These are phyloP conservation scores for Zygaena filipendulae DNA, from an alignment of 2,888 invertebrate species.

Conservation along the genomic window DNA sequence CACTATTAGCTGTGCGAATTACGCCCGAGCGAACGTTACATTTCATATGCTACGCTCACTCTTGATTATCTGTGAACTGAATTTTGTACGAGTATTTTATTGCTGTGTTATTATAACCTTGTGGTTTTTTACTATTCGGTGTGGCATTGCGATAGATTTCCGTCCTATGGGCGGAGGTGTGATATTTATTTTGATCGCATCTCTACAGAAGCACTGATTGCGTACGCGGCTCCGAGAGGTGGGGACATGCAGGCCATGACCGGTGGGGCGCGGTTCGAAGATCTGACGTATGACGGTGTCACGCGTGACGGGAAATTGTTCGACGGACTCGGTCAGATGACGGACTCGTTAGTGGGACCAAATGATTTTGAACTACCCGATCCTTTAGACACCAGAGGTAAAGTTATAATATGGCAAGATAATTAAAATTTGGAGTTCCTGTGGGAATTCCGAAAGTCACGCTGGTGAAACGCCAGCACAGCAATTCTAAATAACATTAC, in stretches of 20 bases:
- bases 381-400: slow-evolving; percentile 69
- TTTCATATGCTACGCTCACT: slow-evolving; percentile 5
- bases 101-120: too few relatives aligned
- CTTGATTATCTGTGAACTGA: too few relatives aligned
- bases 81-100: too few relatives aligned
- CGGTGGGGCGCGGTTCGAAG: slow-evolving; percentile 77
- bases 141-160: slow-evolving; percentile 14
- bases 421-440: too few relatives aligned
- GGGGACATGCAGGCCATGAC: slow-evolving; percentile 71
- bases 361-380: slow-evolving; percentile 72
- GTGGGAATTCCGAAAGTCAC: too few relatives aligned
- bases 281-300: slow-evolving; percentile 83
- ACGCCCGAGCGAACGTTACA: slow-evolving; percentile 20
- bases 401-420: too few relatives aligned
- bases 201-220: slow-evolving; percentile 72
- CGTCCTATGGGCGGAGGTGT: too few relatives aligned
- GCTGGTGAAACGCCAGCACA: slow-evolving; percentile 5
- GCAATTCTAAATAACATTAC: too few relatives aligned
- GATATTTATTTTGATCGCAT: slow-evolving; percentile 15
- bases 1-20: slow-evolving; percentile 30
- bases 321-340: slow-evolving; percentile 84
- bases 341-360: slow-evolving; percentile 78
- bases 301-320: slow-evolving; percentile 62
- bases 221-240: slow-evolving; percentile 75
- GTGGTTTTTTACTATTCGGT: slow-evolving; percentile 6